Evolutionary conservation across 2,888 invertebrate species (phyloP), one percentile per base, ranked within the genome.

Genomic region (Seira musarum): DNA sequence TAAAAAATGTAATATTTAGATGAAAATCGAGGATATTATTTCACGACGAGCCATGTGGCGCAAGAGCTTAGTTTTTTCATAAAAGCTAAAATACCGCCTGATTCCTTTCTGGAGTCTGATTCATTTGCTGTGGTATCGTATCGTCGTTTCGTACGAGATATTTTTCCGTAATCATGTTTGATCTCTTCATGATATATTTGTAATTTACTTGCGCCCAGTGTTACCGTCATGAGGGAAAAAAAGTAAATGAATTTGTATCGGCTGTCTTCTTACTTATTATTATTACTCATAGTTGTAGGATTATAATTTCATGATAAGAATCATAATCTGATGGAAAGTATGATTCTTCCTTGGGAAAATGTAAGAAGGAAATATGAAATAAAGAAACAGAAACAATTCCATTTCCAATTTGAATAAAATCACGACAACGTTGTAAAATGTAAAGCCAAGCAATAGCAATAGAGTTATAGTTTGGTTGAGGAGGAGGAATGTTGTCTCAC

Each of bases 341-440:
- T 13, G 64, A 64, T 24, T 25, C 25, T 63, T 10, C n/a, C 8
- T 63, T 25, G 13, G 6, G 25, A 10, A 63, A 40, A 8, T 40
- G 65, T 25, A 40, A 30, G n/a, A n/a, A 65, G 35, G 35, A 65
- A 30, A 61, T 61, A 24, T 25, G 3, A n/a, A n/a, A n/a, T 17
- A 24, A 49, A 68, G 19, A 67, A 67, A 67, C 22, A 67, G 67
- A 49, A n/a, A n/a, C 67, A 68, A 68, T 24, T 68, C 17, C 57
- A 68, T 68, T 68, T 68, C 19, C n/a, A 5, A 40, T 40, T 40
- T 19, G 46, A 57, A 40, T 40, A 24, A n/a, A 49, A 21, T 68
- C 57, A 68, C 68, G 57, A 68, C 40, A 13, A 40, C 13, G 5
- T 40, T 40, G 40, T 40, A n/a, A n/a, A n/a, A 40, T 40, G 40